phyloP scores from a whole-genome alignment of 2,113 vertebrate genomes.

The Promerops cafer region DNA sequence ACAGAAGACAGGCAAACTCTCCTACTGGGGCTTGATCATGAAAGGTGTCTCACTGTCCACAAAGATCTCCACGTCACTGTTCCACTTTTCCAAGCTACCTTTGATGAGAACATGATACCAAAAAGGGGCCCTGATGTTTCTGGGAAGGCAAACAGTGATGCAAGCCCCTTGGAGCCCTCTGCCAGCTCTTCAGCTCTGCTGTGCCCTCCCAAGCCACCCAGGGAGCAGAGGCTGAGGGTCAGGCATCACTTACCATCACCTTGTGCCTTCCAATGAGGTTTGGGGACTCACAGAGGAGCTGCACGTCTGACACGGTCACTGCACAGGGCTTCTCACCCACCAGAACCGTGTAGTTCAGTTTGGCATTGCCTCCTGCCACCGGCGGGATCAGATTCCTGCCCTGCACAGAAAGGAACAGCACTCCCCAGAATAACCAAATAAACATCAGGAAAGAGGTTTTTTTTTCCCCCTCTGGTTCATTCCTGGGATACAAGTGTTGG shows the following conservation, averaged over 20 bases:
- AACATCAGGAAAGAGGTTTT: background rate
- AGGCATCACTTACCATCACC: slow-evolving; percentile 78
- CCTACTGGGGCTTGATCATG: background rate
- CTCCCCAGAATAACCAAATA: background rate
- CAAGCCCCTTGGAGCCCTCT: background rate
- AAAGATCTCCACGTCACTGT: background rate
- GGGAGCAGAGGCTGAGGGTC: background rate
- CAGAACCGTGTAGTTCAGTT: slow-evolving; percentile 93
- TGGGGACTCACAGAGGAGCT: slow-evolving; percentile 94
- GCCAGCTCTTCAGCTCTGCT: background rate
- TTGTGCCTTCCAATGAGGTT: slow-evolving; percentile 94
- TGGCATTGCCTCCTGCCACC: slow-evolving; percentile 87
- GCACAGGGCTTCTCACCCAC: slow-evolving; percentile 92
- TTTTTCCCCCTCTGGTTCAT: background rate
- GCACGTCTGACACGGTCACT: slow-evolving; percentile 93
- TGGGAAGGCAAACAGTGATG: background rate
- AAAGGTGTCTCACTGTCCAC: background rate
- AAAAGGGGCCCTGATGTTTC: background rate
- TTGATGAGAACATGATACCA: background rate
- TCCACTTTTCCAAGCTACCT: background rate
- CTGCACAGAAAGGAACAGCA: slow-evolving; percentile 62
- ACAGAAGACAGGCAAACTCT: background rate
- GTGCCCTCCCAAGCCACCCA: background rate
- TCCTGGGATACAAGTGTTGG: background rate
- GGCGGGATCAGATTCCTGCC: slow-evolving; percentile 93